Base-by-base conservation (phyloP, 2,113 vertebrate genomes). In the Mystacornis crossleyi region DNA sequence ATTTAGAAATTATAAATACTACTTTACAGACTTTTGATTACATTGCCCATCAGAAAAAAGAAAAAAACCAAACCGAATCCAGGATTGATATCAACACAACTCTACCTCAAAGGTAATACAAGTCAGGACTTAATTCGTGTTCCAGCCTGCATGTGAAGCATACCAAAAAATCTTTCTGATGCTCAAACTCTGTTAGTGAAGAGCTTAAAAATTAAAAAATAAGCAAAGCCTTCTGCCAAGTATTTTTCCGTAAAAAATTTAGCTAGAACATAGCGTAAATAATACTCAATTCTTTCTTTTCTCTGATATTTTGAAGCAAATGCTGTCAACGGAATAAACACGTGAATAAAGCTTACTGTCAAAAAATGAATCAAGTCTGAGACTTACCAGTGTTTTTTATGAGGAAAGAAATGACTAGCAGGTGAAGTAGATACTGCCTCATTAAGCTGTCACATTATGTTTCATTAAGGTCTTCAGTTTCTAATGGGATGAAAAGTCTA, bases 371-470 rank as follows among this genome's bases (percentile, higher is more conserved):
- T 51, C 9, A 78, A 64, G 34, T 79, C 50, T 77, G 61, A 86
- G 33, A 69, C 31, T 84, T 79, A 70, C 0, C 2, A 20, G 26
- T 61, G 33, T 36, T 89, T 69, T 91, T 87, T 91, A 75, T 31
- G 26, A 8, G 42, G 33, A 88, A 71, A 33, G 12, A 89, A 94
- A 95, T 64, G 36, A 94, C 81, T 89, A 79, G 60, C 53, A 96
- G 93, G 47, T 87, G 25, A 96, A 62, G 53, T n/a, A 88, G 81
- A 87, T 89, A 82, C 2, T 88, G 51, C 62, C 75, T 70, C 70
- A 90, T 95, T 97, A 95, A 95, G 69, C 42, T 92, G 87, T 89
- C 89, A 94, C 38, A 72, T 73, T 91, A 89, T 55, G 77, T 79
- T 91, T 85, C 58, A 71, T 87, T 90, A 85, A 64, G 78, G 72